Percentiles rank a stretch among this genome's conserved stretches.
Evolutionary conservation across 2,888 invertebrate genomes (phyloP).

Genomic region (Cryptus armator): DNA sequence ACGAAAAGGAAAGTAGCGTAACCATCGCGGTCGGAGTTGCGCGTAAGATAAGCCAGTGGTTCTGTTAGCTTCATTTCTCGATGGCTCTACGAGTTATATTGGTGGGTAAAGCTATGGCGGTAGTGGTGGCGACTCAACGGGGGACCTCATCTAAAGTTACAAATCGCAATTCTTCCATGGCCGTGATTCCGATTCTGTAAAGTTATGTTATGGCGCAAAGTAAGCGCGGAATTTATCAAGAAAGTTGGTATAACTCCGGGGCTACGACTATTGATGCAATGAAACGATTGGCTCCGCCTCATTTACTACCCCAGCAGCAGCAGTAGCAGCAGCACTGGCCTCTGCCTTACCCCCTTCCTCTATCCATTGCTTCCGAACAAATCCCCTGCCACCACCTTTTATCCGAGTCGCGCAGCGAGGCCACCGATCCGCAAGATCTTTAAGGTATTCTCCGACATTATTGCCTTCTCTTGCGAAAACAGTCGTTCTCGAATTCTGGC

Average conservation of each 20-base stretch:
- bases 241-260: slow-evolving; percentile 84
- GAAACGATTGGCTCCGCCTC: slow-evolving; percentile 85
- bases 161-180: slow-evolving; percentile 85
- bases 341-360: slow-evolving; percentile 60
- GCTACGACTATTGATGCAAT: slow-evolving; percentile 85
- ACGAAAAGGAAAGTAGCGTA: slow-evolving; percentile 29
- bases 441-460: slow-evolving; percentile 56
- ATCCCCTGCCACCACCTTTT: slow-evolving; percentile 49
- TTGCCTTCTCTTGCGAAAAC: slow-evolving; percentile 63
- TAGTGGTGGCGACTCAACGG: slow-evolving; percentile 67
- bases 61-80: slow-evolving; percentile 42
- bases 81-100: slow-evolving; percentile 42
- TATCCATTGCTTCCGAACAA: slow-evolving; percentile 63
- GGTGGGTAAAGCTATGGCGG: slow-evolving; percentile 36
- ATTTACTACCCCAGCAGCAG: slow-evolving; percentile 79
- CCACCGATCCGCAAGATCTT: slow-evolving; percentile 55
- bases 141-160: slow-evolving; percentile 85
- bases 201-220: slow-evolving; percentile 85
- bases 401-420: slow-evolving; percentile 44
- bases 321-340: slow-evolving; percentile 58
- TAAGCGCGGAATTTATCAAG: slow-evolving; percentile 85
- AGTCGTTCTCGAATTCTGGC: slow-evolving; percentile 54
- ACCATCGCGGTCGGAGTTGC: slow-evolving; percentile 7
- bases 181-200: slow-evolving; percentile 84
- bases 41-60: slow-evolving; percentile 19